Evolutionary conservation across 1,140 invertebrate species (phyloP).

Genomic region (Trichogramma pretiosum): DNA sequence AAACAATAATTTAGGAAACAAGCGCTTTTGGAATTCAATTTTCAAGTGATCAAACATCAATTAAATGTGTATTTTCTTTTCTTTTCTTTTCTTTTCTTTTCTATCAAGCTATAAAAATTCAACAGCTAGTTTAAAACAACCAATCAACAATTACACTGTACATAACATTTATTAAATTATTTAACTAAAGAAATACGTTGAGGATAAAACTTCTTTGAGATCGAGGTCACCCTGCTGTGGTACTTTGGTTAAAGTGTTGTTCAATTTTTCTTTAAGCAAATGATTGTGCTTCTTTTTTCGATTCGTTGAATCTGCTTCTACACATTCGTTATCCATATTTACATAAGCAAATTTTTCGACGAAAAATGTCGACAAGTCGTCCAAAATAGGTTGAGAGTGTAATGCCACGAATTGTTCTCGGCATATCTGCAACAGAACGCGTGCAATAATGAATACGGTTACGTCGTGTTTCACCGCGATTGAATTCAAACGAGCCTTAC

Average conservation of each 20-base stretch:
- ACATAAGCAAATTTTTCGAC: constrained; percentile 52
- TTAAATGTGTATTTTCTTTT: too few species aligned
- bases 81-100: too few species aligned
- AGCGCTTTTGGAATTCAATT: too few species aligned
- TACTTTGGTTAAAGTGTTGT: constrained; percentile 51
- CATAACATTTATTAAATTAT: too few species aligned
- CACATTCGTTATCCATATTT: too few species aligned
- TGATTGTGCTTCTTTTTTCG: constrained; percentile 38
- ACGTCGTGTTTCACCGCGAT: neutral
- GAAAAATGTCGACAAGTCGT: constrained; percentile 76
- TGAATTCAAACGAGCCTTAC: too few species aligned
- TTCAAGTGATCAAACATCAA: too few species aligned
- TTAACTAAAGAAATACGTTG: constrained; percentile 77
- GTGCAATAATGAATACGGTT: constrained; percentile 19
- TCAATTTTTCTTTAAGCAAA: constrained; percentile 52
- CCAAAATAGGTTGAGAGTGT: constrained; percentile 85
- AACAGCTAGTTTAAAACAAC: too few species aligned
- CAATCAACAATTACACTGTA: too few species aligned
- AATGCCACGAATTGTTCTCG: constrained; percentile 92
- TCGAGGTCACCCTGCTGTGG: constrained; percentile 69
- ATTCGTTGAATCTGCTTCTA: too few species aligned
- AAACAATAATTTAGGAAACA: too few species aligned
- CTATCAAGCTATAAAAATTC: too few species aligned
- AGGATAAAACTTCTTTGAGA: constrained; percentile 63
- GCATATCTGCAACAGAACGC: constrained; percentile 60